Evolutionary conservation across 1,140 invertebrate genomes (phyloP), one percentile per base, ranked within the genome.

Genomic region (Drosophila virilis): DNA sequence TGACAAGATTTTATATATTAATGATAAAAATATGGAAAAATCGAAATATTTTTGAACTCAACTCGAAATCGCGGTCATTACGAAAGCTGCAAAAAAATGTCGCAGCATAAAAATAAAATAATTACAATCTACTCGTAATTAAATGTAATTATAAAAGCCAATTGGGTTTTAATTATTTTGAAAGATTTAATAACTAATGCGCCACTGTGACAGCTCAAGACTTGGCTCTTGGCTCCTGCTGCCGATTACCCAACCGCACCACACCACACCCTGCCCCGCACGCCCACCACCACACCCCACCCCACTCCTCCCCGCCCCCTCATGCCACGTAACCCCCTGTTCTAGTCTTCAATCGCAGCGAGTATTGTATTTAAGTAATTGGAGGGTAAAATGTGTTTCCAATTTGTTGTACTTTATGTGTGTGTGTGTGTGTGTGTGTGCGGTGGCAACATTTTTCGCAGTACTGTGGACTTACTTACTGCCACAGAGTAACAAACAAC

Each of bases 341-440:
- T 32, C 15, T 69, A 45, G 58, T 35, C 46, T 37, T 28, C 73
- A 77, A 77, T 66, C 74, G 70, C 46, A 75, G 52, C 52, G 75
- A 68, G 81, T 78, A 80, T 85, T 85, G 83, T 80, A 52, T 82
- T 88, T 88, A 88, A 88, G 83, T 82, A 88, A 88, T 82, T 88
- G 79, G 83, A 88, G 83, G 83, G 83, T 88, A 88, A 88, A 88
- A 88, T 88, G 83, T 88, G 83, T 88, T 88, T 88, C 73, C 83
- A 88, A 88, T 88, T 88, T 88, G 83, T 77, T 82, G 64, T 80
- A 50, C 69, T 80, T 48, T 80, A 54, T 52, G 6, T 35, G 8
- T 58, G 4, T 58, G 9, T 58, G 12, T 28, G 15, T 33, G 10
- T 15, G 22, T 13, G 12, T 40, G 35, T 55, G 35, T 10, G 15